These are phyloP conservation scores for Steinernema hermaphroditum DNA, from an alignment of 2,888 invertebrate species.

Conservation along the genomic window DNA sequence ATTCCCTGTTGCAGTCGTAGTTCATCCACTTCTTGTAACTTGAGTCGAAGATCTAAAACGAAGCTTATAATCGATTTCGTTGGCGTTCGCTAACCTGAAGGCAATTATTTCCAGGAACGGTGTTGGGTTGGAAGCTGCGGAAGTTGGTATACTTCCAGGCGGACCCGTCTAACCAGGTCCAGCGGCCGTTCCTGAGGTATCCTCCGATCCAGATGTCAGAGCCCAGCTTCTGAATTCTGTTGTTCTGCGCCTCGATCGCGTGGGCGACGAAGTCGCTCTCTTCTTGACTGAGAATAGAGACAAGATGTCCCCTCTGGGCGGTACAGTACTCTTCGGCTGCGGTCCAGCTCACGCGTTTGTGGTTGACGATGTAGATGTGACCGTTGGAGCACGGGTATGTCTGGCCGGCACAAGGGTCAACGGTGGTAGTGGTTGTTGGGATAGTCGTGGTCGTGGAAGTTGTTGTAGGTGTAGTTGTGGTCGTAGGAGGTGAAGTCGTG, in stretches of 20 bases:
- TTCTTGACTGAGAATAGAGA: background rate
- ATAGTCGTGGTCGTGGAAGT: background rate
- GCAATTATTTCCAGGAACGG: background rate
- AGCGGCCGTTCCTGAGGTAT: background rate
- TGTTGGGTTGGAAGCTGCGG: background rate
- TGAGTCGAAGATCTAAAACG: constrained; percentile 4
- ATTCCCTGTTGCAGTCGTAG: background rate
- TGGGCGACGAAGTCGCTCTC: background rate
- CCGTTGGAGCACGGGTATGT: background rate
- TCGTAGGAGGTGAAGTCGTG: background rate
- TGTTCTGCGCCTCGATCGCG: background rate
- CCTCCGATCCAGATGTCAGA: background rate
- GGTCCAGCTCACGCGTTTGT: background rate
- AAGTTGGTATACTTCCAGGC: background rate
- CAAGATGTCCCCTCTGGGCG: background rate
- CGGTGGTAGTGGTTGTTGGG: background rate
- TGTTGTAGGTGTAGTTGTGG: background rate
- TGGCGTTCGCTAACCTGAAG: background rate
- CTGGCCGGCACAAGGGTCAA: background rate
- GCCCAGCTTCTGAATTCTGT: background rate
- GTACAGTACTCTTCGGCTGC: background rate
- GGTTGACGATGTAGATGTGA: background rate
- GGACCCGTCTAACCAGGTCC: background rate
- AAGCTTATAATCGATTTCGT: too few species aligned
- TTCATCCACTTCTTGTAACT: background rate